These are phyloP conservation scores for Metellina segmentata DNA, from an alignment of 2,888 invertebrate genomes.

Conservation along the genomic window DNA sequence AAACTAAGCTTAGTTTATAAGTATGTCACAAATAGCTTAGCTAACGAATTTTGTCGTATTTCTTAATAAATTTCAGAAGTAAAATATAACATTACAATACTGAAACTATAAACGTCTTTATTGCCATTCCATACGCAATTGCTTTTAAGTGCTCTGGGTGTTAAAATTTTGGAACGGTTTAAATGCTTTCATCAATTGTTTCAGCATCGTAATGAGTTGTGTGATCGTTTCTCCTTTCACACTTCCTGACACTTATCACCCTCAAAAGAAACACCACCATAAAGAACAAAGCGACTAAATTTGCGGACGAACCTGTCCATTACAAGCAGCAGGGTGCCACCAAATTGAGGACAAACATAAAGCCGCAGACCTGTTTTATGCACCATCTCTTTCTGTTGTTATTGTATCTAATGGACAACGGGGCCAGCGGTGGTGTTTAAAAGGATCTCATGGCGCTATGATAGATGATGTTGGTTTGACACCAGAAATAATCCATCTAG, in stretches of 20 bases:
- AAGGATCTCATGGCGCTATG: constrained; percentile 67
- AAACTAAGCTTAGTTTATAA: too few species aligned
- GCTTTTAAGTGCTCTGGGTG: too few species aligned
- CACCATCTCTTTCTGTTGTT: constrained; percentile 51
- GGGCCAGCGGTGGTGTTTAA: constrained; percentile 50
- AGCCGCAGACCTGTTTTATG: constrained; percentile 61
- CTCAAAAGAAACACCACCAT: constrained; percentile 15
- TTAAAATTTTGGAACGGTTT: too few species aligned
- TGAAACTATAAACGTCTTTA: too few species aligned
- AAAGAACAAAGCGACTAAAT: constrained; percentile 60
- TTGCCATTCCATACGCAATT: too few species aligned
- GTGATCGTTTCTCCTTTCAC: too few species aligned
- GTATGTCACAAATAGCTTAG: too few species aligned
- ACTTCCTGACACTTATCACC: background rate
- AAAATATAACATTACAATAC: too few species aligned
- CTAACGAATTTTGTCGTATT: too few species aligned
- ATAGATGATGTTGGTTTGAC: constrained; percentile 73
- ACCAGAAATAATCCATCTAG: constrained; percentile 72
- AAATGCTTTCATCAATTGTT: too few species aligned
- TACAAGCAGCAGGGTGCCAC: constrained; percentile 53
- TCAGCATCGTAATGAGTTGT: too few species aligned
- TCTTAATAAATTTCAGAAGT: too few species aligned
- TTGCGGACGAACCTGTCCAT: constrained; percentile 64
- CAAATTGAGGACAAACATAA: constrained; percentile 75
- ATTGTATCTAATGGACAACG: constrained; percentile 72